phyloP scores from a whole-genome alignment of 1,140 invertebrate species.

The Sipha flava region DNA sequence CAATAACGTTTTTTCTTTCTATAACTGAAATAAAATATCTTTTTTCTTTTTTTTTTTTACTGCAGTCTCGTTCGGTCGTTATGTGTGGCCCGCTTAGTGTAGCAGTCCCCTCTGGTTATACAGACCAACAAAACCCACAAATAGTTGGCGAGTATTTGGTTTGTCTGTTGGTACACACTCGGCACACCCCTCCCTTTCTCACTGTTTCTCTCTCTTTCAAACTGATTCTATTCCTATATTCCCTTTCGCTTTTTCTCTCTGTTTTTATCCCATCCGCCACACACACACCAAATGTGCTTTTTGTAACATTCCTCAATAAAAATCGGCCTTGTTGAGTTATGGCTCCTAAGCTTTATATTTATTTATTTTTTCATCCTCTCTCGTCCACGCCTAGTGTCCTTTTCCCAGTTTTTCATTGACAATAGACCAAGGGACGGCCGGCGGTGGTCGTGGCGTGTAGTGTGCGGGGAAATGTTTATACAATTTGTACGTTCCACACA shows the following conservation, averaged over 20 bases:
- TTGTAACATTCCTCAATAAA: slow-evolving; percentile 24
- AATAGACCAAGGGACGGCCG: not conserved
- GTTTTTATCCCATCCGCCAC: too few species aligned
- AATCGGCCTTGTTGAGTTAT: slow-evolving; percentile 20
- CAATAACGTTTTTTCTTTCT: not conserved
- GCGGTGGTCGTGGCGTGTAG: not conserved
- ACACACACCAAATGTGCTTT: not conserved
- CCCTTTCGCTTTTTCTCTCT: too few species aligned
- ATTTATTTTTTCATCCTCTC: not conserved
- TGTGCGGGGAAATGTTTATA: slow-evolving; percentile 13
- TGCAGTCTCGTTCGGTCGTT: not conserved
- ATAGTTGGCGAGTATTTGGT: not conserved
- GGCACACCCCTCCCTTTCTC: too few species aligned
- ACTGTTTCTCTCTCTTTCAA: too few species aligned
- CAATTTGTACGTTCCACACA: slow-evolving; percentile 17
- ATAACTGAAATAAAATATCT: slow-evolving; percentile 11
- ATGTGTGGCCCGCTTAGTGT: not conserved
- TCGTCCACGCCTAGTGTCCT: not conserved
- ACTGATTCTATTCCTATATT: too few species aligned
- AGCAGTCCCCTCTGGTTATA: not conserved
- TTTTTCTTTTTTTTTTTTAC: not conserved
- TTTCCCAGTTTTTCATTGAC: not conserved
- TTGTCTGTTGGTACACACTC: not conserved
- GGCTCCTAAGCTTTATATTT: slow-evolving; percentile 3
- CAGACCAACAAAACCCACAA: not conserved